A percentile compares a stretch with the other conserved stretches of the same genome.
These are phyloP conservation scores for Pagetopsis macropterus DNA, from an alignment of 2,797 vertebrate genomes.

Conservation along the genomic window DNA sequence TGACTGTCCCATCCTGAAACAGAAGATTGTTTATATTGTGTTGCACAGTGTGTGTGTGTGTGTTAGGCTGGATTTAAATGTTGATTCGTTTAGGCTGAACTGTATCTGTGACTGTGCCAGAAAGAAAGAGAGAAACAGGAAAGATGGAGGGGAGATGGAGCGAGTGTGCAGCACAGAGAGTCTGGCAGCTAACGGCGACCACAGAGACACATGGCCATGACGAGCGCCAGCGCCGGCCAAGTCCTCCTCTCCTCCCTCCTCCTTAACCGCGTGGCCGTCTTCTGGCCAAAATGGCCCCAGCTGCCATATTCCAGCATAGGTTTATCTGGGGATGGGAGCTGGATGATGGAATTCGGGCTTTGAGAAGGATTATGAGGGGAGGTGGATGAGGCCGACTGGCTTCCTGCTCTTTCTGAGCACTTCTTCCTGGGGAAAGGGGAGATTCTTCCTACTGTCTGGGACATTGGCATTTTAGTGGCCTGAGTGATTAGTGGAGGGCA, in stretches of 20 bases:
- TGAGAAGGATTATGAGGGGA: slow-evolving; percentile 66
- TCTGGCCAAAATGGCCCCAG: slow-evolving; percentile 69
- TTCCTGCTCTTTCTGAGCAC: slow-evolving; percentile 70
- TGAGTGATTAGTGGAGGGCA: slow-evolving; percentile 61
- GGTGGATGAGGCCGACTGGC: slow-evolving; percentile 69
- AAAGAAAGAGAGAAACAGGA: slow-evolving; percentile 42
- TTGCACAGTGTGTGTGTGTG: slow-evolving; percentile 21
- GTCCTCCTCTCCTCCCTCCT: slow-evolving; percentile 61
- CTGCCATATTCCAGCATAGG: slow-evolving; percentile 67
- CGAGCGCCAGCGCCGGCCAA: slow-evolving; percentile 59
- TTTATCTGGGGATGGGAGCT: slow-evolving; percentile 70
- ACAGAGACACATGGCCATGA: slow-evolving; percentile 66
- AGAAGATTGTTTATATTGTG: slow-evolving; percentile 45
- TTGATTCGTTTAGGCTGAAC: slow-evolving; percentile 71
- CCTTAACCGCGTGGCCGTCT: slow-evolving; percentile 50
- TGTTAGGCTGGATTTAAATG: slow-evolving; percentile 64
- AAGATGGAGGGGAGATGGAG: slow-evolving; percentile 22
- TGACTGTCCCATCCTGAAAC: slow-evolving; percentile 50
- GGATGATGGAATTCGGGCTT: slow-evolving; percentile 76
- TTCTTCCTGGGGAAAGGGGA: slow-evolving; percentile 65
- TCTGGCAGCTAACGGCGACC: slow-evolving; percentile 69
- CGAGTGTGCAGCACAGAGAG: slow-evolving; percentile 34
- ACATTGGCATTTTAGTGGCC: slow-evolving; percentile 49
- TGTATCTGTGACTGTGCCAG: slow-evolving; percentile 58
- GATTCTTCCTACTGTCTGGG: slow-evolving; percentile 52